These are phyloP conservation scores for Pangasius djambal DNA, from an alignment of 2,797 vertebrate species.

Conservation along the genomic window DNA sequence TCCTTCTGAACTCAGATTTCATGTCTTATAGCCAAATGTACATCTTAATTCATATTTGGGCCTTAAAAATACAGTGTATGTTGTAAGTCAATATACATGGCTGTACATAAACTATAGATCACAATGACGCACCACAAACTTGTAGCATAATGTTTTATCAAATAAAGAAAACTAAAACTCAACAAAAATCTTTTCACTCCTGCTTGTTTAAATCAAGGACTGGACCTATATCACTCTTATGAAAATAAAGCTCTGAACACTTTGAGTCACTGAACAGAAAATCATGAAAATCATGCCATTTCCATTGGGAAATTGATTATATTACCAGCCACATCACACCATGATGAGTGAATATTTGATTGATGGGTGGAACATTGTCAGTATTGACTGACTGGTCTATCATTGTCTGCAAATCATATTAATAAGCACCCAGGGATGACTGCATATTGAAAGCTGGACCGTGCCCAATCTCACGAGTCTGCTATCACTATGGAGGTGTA, in stretches of 20 bases:
- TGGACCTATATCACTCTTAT: neutral
- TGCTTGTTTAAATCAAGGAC: neutral
- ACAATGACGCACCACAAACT: neutral
- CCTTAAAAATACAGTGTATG: neutral
- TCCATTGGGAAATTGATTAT: slow-evolving; percentile 13
- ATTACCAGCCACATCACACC: slow-evolving; percentile 20
- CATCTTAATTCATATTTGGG: neutral
- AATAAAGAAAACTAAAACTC: neutral
- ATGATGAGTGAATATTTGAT: slow-evolving; percentile 32
- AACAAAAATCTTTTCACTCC: neutral
- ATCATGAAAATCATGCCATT: slow-evolving; percentile 1
- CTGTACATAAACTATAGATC: neutral
- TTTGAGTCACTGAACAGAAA: neutral
- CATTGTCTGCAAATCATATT: slow-evolving; percentile 47
- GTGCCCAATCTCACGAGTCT: slow-evolving; percentile 52
- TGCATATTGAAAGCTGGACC: slow-evolving; percentile 44
- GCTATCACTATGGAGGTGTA: slow-evolving; percentile 66
- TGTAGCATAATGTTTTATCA: neutral
- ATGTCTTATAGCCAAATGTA: neutral
- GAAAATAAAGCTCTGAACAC: neutral
- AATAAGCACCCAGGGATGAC: slow-evolving; percentile 47
- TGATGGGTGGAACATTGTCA: slow-evolving; percentile 45
- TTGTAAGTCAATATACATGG: neutral
- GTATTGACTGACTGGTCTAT: slow-evolving; percentile 40
- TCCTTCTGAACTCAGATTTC: neutral